Evolutionary conservation across 2,888 invertebrate species (phyloP), one percentile per base, ranked within the genome.

Genomic region (Esperia sulphurella): DNA sequence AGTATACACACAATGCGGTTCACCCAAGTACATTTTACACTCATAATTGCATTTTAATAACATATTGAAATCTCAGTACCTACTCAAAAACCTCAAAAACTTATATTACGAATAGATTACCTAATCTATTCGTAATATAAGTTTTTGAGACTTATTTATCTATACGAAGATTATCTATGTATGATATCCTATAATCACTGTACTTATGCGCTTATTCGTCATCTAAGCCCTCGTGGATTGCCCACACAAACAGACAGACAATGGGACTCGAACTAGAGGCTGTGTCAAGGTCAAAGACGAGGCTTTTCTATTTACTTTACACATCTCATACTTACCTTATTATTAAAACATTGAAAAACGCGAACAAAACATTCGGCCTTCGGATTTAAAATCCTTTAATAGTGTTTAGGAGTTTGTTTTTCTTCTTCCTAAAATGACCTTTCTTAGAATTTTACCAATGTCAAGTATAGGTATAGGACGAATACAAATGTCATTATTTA

Each of bases 281-380:
- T 45, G 55, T 62, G 66, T 68, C 70, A 71, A 68, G 70, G 70
- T 56, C 43, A 12, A 45, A 57, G 65, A 59, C 50, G 53, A 45
- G 46, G 55, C 51, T 53, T 61, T 57, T 60, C 56, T 40, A 40
- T 40, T 40, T 21, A 40, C 21, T 40, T 21, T 40, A 14, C 21
- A 6, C 10, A 39, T 39, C 13, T 40, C 13, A 14, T 9, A 35
- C 35, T n/a, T 35, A 35, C n/a, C 9, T 35, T 14, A 40, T 8
- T 8, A 40, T 40, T 14, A 40, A 40, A 40, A 14, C 21, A 40
- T n/a, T n/a, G n/a, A 35, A 35, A 35, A n/a, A 35, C 9, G 35
- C 9, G 21, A 21, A 21, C 21, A 21, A 21, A 3, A 21, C 21
- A 21, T 21, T 21, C 21, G 5, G 21, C 21, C 21, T 21, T 21